A percentile compares a stretch with the other conserved stretches of the same genome.
phyloP scores from a whole-genome alignment of 1,140 invertebrate species.

The Caenorhabditis elegans region DNA sequence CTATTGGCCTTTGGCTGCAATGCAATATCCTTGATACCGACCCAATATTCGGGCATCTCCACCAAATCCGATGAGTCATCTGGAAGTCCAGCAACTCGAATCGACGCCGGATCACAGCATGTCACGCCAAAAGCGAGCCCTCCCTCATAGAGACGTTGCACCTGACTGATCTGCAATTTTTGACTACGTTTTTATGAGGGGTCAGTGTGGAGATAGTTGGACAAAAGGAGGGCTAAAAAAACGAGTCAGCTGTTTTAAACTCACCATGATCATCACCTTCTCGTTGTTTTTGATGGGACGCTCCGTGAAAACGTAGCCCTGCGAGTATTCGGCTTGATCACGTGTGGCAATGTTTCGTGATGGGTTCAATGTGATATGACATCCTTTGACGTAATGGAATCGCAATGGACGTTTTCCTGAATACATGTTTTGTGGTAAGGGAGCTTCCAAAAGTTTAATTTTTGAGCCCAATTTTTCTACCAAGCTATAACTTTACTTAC shows the following conservation, averaged over 20 bases:
- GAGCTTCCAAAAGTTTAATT: too few relatives aligned
- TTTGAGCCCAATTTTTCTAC: too few relatives aligned
- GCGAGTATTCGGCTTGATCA: conserved; percentile 82
- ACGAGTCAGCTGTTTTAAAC: conserved; percentile 16
- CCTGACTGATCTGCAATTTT: conserved; percentile 73
- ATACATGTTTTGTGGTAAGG: not conserved
- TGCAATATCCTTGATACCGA: conserved; percentile 87
- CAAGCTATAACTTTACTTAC: too few relatives aligned
- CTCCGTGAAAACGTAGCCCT: conserved; percentile 89
- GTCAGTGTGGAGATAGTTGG: not conserved
- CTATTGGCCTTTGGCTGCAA: conserved; percentile 80
- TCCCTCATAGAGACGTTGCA: conserved; percentile 82
- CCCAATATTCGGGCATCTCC: conserved; percentile 93
- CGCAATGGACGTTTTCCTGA: not conserved
- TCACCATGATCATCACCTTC: conserved; percentile 79
- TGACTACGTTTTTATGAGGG: conserved; percentile 24
- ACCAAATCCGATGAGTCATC: conserved; percentile 87
- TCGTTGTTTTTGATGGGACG: conserved; percentile 82
- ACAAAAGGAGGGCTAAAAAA: not conserved
- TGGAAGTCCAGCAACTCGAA: conserved; percentile 78
- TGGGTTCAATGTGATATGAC: conserved; percentile 38
- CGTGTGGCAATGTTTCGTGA: conserved; percentile 77
- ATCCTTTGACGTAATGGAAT: conserved; percentile 38
- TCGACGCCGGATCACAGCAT: conserved; percentile 80
- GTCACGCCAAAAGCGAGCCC: conserved; percentile 87